Conservation (phyloP, 2,797 vertebrate genomes). For the Acanthurus tractus region DNA sequence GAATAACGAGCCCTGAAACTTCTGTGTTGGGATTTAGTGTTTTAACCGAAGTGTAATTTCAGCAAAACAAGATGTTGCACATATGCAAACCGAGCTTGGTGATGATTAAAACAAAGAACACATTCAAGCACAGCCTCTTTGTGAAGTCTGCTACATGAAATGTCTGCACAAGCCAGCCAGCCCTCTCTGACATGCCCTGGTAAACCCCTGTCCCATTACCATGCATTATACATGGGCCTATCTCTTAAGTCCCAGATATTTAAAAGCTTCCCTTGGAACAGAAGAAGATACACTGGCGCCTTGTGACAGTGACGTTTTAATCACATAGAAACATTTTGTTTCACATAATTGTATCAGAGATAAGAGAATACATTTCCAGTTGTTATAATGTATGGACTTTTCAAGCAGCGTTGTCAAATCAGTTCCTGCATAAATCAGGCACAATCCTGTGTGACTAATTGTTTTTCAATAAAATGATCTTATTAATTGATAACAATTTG, state of each 20-base stretch:
- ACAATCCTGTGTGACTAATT: background rate
- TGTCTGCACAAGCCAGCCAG: conserved; percentile 48
- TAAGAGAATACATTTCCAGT: background rate
- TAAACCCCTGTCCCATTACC: conserved; percentile 73
- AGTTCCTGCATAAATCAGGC: background rate
- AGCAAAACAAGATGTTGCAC: conserved; percentile 44
- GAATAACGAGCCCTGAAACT: conserved; percentile 13
- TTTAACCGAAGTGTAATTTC: conserved; percentile 44
- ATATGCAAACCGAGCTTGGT: conserved; percentile 2
- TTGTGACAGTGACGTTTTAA: conserved; percentile 41
- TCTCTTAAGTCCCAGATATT: conserved; percentile 69
- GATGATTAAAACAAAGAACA: conserved; percentile 4
- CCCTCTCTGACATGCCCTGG: conserved; percentile 61
- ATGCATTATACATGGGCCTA: conserved; percentile 76
- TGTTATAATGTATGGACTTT: background rate
- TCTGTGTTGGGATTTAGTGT: conserved; percentile 5
- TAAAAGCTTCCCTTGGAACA: conserved; percentile 73
- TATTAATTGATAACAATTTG: background rate
- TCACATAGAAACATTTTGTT: conserved; percentile 18
- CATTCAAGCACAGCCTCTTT: conserved; percentile 20
- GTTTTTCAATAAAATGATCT: conserved; percentile 1
- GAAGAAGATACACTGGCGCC: conserved; percentile 40
- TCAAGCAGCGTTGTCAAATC: background rate
- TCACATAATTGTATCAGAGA: background rate
- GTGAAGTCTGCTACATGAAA: conserved; percentile 40